Conservation (phyloP, 2,113 vertebrate species). For the Leucopsar rothschildi region DNA sequence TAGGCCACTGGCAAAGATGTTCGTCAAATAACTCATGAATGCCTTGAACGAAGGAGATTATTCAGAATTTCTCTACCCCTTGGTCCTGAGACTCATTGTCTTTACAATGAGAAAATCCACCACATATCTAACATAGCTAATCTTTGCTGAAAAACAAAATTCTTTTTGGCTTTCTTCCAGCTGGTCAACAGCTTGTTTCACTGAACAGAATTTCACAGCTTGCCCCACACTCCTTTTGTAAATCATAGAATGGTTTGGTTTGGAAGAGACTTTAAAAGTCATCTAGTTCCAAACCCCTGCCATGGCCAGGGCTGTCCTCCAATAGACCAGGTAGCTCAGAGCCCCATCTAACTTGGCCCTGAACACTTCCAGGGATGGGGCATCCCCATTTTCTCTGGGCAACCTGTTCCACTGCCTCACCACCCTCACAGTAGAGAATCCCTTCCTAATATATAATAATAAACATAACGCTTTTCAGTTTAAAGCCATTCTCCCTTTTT, state of each 20-base stretch:
- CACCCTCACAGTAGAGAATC: not conserved
- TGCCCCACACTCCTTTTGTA: rapidly evolving
- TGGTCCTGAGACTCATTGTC: not conserved
- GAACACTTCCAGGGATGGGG: not conserved
- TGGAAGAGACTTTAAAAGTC: not conserved
- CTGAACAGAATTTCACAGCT: not conserved
- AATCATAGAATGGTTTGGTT: not conserved
- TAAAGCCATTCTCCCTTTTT: not conserved
- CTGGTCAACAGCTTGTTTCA: not conserved
- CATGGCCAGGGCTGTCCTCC: not conserved
- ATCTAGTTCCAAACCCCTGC: not conserved
- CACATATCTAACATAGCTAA: not conserved
- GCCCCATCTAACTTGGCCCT: not conserved
- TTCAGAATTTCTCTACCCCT: not conserved
- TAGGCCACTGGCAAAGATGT: not conserved
- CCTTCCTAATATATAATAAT: not conserved
- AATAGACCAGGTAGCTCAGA: not conserved
- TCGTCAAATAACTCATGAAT: not conserved
- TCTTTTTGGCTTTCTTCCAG: not conserved
- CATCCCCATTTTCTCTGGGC: not conserved
- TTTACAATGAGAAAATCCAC: not conserved
- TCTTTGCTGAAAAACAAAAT: not conserved
- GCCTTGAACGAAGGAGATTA: not conserved
- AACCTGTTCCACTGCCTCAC: not conserved
- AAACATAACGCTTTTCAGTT: not conserved